Percentiles rank a stretch among this genome's conserved stretches.
phyloP scores from a whole-genome alignment of 2,113 vertebrate species.

The Cephalophus harveyi region DNA sequence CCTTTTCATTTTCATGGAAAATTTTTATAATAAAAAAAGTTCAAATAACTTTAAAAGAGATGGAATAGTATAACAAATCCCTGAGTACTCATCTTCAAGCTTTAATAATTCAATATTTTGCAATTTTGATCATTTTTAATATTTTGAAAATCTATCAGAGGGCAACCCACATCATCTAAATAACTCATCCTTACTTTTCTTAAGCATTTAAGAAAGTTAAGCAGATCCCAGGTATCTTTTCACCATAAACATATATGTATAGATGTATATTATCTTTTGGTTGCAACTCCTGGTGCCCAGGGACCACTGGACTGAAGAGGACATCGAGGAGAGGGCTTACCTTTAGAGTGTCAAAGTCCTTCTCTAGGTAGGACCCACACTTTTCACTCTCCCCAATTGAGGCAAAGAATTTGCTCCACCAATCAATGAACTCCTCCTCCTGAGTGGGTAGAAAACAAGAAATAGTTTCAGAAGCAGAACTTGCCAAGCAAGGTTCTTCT shows the following conservation, averaged over 20 bases:
- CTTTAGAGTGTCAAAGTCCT: conserved; percentile 92
- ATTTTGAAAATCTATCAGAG: conserved; percentile 12
- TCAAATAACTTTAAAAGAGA: background rate
- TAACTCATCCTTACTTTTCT: background rate
- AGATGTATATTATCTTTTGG: background rate
- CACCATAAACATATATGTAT: background rate
- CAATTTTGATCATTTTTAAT: background rate
- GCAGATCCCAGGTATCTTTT: background rate
- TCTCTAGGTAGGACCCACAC: conserved; percentile 92
- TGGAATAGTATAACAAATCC: background rate
- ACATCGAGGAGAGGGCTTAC: conserved; percentile 70
- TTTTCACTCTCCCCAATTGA: conserved; percentile 91
- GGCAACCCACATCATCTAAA: background rate
- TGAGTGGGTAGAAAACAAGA: conserved; percentile 58
- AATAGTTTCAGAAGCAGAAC: background rate
- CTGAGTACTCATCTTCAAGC: background rate
- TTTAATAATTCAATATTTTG: conserved; percentile 5
- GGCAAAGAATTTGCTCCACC: conserved; percentile 99
- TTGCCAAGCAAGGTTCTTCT: background rate
- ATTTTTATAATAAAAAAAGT: background rate
- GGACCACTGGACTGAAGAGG: background rate
- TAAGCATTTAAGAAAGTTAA: background rate
- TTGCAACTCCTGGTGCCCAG: background rate
- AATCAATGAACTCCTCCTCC: conserved; percentile 96
- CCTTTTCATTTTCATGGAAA: background rate